These are phyloP conservation scores for Pleuronectes platessa DNA, from an alignment of 2,113 vertebrate genomes.

Conservation along the genomic window DNA sequence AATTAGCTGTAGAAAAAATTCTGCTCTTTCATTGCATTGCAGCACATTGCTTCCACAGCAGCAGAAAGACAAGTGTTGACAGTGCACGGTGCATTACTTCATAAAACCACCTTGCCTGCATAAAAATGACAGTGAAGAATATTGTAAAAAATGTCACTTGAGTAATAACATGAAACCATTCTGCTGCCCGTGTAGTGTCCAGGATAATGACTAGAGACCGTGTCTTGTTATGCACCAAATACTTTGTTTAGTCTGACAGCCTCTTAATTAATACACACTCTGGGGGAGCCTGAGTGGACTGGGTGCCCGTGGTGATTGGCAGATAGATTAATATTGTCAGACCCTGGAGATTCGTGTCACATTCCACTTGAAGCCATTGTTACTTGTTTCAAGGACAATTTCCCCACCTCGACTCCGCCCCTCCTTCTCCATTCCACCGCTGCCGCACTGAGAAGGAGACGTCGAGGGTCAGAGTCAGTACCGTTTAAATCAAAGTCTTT, in stretches of 20 bases:
- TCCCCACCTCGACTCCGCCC: constrained; percentile 13
- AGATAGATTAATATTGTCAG: constrained; percentile 85
- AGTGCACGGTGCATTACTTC: constrained; percentile 45
- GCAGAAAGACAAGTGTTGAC: constrained; percentile 35
- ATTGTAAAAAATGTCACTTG: constrained; percentile 66
- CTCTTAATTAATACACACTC: constrained; percentile 83
- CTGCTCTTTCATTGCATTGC: neutral
- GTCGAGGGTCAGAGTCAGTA: constrained; percentile 16
- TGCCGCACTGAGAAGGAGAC: constrained; percentile 16
- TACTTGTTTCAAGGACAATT: constrained; percentile 81
- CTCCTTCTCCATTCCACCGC: constrained; percentile 18
- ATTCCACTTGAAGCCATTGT: constrained; percentile 74
- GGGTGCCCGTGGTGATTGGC: constrained; percentile 79
- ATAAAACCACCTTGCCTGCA: constrained; percentile 36
- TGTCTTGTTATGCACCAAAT: constrained; percentile 82
- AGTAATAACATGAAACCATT: constrained; percentile 68
- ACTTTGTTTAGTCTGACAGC: constrained; percentile 77
- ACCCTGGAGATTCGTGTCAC: constrained; percentile 78
- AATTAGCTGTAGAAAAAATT: constrained; percentile 12
- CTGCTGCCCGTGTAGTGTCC: constrained; percentile 51
- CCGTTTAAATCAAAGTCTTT: constrained; percentile 39
- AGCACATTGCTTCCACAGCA: constrained; percentile 4
- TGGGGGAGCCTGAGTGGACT: constrained; percentile 65
- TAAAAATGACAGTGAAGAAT: constrained; percentile 54
- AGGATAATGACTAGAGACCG: constrained; percentile 81